phyloP scores from a whole-genome alignment of 2,113 vertebrate species.

The Narcine bancroftii region DNA sequence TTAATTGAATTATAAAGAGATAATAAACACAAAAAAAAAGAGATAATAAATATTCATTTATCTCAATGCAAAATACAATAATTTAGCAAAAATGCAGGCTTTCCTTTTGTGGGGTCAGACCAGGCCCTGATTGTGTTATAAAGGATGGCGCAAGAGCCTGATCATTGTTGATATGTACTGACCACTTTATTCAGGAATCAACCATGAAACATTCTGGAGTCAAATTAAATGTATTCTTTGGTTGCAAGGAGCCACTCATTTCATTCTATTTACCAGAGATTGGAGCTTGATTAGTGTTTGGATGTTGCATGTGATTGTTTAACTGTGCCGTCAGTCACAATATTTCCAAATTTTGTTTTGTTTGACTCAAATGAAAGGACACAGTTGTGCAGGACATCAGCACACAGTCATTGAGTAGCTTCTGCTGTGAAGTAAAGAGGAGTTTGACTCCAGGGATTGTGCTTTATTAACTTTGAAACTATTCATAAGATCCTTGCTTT shows the following conservation, averaged over 20 bases:
- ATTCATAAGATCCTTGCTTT: conserved; percentile 8
- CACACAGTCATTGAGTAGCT: conserved; percentile 23
- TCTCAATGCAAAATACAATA: no score
- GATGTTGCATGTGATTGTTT: background rate
- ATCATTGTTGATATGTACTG: background rate
- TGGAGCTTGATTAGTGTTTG: background rate
- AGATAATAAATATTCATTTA: no score
- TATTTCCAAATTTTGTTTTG: background rate
- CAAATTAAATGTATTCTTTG: background rate
- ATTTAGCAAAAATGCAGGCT: no score
- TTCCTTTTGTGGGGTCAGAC: no score
- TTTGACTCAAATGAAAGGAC: conserved; percentile 17
- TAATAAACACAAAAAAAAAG: no score
- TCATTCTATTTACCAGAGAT: background rate
- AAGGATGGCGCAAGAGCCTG: no score
- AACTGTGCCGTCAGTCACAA: conserved; percentile 20
- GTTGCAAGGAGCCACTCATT: background rate
- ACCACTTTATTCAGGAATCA: background rate
- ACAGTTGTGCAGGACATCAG: conserved; percentile 13
- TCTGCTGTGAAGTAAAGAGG: conserved; percentile 23
- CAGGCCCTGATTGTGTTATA: no score
- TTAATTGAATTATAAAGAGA: no score
- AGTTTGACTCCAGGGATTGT: conserved; percentile 11
- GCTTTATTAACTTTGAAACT: conserved; percentile 20
- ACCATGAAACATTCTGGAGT: background rate